Conservation (phyloP, 2,797 vertebrate species). For the Telmatherina bonti region DNA sequence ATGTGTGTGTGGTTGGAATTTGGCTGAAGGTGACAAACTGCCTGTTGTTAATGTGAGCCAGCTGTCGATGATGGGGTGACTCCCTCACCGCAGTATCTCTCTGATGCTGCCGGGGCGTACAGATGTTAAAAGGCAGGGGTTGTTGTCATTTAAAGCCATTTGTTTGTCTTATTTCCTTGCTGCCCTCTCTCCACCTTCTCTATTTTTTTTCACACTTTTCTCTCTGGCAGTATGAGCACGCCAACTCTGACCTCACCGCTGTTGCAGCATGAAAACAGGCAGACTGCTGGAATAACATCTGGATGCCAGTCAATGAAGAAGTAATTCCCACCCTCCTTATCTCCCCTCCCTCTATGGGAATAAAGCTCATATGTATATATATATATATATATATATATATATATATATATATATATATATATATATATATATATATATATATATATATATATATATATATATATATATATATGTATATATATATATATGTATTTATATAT, state of each 20-base stretch:
- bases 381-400: too few species aligned
- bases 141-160: conserved; percentile 26
- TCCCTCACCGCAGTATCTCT: conserved; percentile 41
- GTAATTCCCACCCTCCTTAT: conserved; percentile 37
- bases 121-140: conserved; percentile 36
- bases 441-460: too few species aligned
- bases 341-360: conserved; percentile 17
- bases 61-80: conserved; percentile 52
- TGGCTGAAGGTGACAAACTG: conserved; percentile 72
- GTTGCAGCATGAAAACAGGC: conserved; percentile 66
- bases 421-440: too few species aligned
- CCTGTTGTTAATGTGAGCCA: conserved; percentile 77
- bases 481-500: too few species aligned
- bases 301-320: conserved; percentile 73
- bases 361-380: background rate
- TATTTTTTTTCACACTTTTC: conserved; percentile 39
- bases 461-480: too few species aligned
- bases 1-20: conserved; percentile 53
- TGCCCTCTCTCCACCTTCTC: background rate
- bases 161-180: conserved; percentile 40
- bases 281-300: conserved; percentile 78
- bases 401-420: too few species aligned
- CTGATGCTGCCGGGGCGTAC: conserved; percentile 16
- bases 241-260: conserved; percentile 80
- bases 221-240: conserved; percentile 39